Evolutionary conservation across 1,140 invertebrate species (phyloP).

Genomic region (Brachionus asplanchnoidis): DNA sequence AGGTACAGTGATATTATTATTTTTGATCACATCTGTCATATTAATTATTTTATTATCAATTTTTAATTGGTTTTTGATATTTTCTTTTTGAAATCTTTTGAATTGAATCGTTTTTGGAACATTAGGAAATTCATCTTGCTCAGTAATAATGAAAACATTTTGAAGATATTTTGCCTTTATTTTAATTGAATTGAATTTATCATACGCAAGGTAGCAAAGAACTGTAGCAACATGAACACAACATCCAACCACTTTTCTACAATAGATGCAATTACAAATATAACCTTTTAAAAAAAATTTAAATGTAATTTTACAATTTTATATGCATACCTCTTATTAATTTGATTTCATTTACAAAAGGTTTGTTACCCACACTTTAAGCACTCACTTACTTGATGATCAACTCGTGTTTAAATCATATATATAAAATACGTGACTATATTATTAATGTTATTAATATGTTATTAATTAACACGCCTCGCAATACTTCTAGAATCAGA

Average conservation of each 20-base stretch:
- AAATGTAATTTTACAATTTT: no score
- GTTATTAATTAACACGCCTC: no score
- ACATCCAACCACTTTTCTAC: background rate
- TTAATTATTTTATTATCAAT: background rate
- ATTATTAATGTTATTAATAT: no score
- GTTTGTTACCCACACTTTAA: no score
- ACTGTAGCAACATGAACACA: background rate
- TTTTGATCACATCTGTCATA: background rate
- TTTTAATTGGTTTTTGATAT: background rate
- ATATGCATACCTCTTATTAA: no score
- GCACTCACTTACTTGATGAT: no score
- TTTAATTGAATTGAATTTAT: background rate
- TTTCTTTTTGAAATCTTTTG: background rate
- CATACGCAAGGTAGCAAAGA: background rate
- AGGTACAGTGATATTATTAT: no score
- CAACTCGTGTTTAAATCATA: no score
- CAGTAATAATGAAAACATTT: background rate
- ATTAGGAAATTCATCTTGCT: background rate
- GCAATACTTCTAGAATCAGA: no score
- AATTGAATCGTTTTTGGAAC: background rate
- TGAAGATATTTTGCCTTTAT: background rate
- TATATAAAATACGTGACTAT: no score
- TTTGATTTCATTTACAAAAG: no score
- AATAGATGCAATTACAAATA: background rate
- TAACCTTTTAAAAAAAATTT: no score